Evolutionary conservation across 2,888 invertebrate genomes (phyloP), one percentile per base, ranked within the genome.

Genomic region (Abrostola tripartita): DNA sequence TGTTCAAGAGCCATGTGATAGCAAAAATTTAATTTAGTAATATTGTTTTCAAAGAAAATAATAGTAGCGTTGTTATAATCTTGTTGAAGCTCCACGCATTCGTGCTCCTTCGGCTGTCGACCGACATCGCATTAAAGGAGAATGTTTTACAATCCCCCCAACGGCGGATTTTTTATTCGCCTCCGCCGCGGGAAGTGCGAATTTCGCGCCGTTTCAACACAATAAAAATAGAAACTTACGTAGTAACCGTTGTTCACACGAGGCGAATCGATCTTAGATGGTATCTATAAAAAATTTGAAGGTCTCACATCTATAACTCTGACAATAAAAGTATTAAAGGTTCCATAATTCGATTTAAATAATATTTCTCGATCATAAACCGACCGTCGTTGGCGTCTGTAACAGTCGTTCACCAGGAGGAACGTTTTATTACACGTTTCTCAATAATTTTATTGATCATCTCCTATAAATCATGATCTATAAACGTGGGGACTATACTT

Each of bases 371-470:
- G 79, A 83, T 85, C 83, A 81, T 89, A 89, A 90, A 90, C 83
- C 82, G 85, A 83, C 72, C 82, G 84, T 82, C 66, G 77, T 77
- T 73, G 81, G 70, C 81, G 74, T 82, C 68, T 65, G 83, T 79
- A 78, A 78, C 73, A 81, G 79, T 84, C 79, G 83, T 78, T 80
- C 76, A 76, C 79, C 74, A 76, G 77, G 80, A 81, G 82, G 74
- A 68, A 71, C 75, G 73, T 88, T 90, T 90, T 90, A 89, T 88
- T 74, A 71, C 70, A 79, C 74, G 78, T 85, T 85, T 87, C 85
- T 83, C 77, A 82, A 88, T 88, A 89, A 85, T 90, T 90, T 89
- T 90, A 89, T 91, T 85, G 88, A 86, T 87, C 85, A 81, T 86
- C 79, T 68, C 84, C 87, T 79, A 91, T 92, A 91, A 91, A 91